Conservation (phyloP, 2,888 invertebrate genomes). For the Xestia sexstrigata region DNA sequence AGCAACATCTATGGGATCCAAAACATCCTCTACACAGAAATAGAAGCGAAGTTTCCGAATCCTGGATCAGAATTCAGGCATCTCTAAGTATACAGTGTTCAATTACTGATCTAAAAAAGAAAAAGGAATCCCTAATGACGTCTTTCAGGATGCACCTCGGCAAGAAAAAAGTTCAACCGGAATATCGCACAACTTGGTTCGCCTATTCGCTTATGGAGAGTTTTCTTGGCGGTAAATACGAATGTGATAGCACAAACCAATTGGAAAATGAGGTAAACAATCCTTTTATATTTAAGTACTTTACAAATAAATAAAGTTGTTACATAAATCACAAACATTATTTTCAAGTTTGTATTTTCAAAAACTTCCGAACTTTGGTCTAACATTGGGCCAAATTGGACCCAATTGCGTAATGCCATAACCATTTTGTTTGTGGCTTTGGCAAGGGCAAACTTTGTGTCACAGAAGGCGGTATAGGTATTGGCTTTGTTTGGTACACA, state of each 20-base stretch:
- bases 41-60: conserved; percentile 80
- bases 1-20: conserved; percentile 85
- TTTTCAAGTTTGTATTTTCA: conserved; percentile 20
- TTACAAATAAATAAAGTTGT: conserved; percentile 2
- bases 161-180: conserved; percentile 77
- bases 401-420: conserved; percentile 67
- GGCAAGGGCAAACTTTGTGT: conserved; percentile 53
- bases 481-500: conserved; percentile 32
- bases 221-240: conserved; percentile 85
- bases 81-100: conserved; percentile 78
- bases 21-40: conserved; percentile 82
- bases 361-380: conserved; percentile 46
- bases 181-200: conserved; percentile 84
- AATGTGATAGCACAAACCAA: conserved; percentile 80
- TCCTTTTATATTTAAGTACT: neutral
- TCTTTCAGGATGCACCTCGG: conserved; percentile 82
- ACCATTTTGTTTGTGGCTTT: conserved; percentile 49
- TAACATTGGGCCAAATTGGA: conserved; percentile 69
- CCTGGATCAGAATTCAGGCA: conserved; percentile 84
- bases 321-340: neutral
- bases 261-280: conserved; percentile 80
- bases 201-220: conserved; percentile 85
- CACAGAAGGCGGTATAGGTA: neutral
- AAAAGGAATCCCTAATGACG: conserved; percentile 88
- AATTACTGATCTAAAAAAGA: conserved; percentile 83